Evolutionary conservation across 1,140 invertebrate species (phyloP), one percentile per base, ranked within the genome.

Genomic region (Drosophila burlai): DNA sequence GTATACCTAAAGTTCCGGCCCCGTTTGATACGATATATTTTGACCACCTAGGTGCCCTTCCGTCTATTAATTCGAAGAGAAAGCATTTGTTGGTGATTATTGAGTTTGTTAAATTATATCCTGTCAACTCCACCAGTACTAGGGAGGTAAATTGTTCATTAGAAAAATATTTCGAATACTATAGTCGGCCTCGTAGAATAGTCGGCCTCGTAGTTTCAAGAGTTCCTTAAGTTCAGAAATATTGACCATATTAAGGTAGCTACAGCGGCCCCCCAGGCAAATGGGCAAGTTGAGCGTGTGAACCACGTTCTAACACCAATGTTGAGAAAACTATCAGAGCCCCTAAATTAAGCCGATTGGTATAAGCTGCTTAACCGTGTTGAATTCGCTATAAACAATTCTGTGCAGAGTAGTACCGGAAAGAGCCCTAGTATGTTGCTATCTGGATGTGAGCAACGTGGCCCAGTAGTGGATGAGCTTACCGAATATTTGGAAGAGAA

Each of bases 291-390:
- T 18, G 42, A 46, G 13, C 15, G 42, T 29, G 58, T 34, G 13
- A 60, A 61, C 18, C 43, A 43, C 13, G 58, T 47, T 61, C 9
- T 36, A 5, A 36, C 15, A 15, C 59, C 43, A 1, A 61, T 49
- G 29, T 24, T 61, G 5, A 29, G 29, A 7, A 60, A 60, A 15
- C 1, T 46, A 16, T 60, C 29, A n/a, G 58, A 34, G 26, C 29
- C 42, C 8, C n/a, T 34, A 3, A 29, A 58, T 58, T 24, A 42
- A 40, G 16, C 16, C 3, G 38, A 31, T 29, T 43, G 26, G 40
- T 45, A 60, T 60, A 60, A 31, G 9, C n/a, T 45, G 4, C 45
- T 24, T 46, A 45, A 16, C 13, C 40, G 26, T 16, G 11, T 63
- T 10, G 60, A 52, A 18, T 52, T 38, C 6, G 26, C 26, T 26